phyloP scores from a whole-genome alignment of 2,888 invertebrate genomes.

The Tachina fera region DNA sequence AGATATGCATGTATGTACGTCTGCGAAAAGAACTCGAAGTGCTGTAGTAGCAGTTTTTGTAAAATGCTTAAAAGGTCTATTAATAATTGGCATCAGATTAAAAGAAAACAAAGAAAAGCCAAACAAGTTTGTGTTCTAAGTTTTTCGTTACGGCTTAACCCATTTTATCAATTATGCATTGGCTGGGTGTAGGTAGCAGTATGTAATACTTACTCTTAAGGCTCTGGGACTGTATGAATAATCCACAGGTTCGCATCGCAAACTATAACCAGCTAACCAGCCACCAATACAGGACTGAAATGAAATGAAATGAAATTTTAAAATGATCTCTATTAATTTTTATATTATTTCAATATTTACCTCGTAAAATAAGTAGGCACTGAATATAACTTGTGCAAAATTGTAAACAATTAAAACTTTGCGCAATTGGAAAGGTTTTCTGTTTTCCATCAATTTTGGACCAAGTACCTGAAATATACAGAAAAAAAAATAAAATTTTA shows the following conservation, averaged over 20 bases:
- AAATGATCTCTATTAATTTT: neutral
- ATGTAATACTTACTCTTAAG: slow-evolving; percentile 85
- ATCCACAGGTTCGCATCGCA: slow-evolving; percentile 91
- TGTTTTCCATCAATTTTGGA: slow-evolving; percentile 92
- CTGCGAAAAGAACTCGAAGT: too few relatives aligned
- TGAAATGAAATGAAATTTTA: slow-evolving; percentile 46
- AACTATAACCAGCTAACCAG: slow-evolving; percentile 89
- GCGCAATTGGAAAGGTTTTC: slow-evolving; percentile 91
- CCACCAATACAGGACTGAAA: slow-evolving; percentile 85
- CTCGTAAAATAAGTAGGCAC: slow-evolving; percentile 84
- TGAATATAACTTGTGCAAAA: slow-evolving; percentile 87
- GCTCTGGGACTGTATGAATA: slow-evolving; percentile 88
- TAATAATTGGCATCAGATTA: slow-evolving; percentile 35
- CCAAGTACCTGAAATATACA: slow-evolving; percentile 85
- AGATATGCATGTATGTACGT: too few relatives aligned
- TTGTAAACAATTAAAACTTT: slow-evolving; percentile 92
- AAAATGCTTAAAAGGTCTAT: slow-evolving; percentile 3
- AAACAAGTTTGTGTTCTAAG: slow-evolving; percentile 58
- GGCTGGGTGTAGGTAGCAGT: neutral
- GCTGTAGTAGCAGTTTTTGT: neutral
- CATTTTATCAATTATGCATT: neutral
- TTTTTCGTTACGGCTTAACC: slow-evolving; percentile 28
- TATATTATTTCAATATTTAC: slow-evolving; percentile 76
- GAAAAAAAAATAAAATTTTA: slow-evolving; percentile 11
- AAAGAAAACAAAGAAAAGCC: neutral